Conservation (phyloP, 2,113 vertebrate species). For the Zosterops hypoxanthus region DNA sequence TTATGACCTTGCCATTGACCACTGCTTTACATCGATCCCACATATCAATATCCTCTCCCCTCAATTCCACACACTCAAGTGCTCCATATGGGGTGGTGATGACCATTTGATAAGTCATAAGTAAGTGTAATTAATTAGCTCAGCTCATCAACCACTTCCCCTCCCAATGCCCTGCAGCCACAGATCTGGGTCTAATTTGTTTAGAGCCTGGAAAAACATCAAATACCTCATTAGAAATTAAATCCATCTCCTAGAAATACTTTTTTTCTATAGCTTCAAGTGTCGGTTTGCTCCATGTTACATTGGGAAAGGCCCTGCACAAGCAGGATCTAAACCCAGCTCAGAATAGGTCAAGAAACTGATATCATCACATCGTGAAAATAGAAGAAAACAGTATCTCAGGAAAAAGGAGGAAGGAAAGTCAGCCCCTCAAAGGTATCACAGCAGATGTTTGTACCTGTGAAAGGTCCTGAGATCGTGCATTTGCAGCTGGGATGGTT, state of each 20-base stretch:
- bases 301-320: not conserved
- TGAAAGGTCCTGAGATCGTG: not conserved
- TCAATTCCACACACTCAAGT: not conserved
- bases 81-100: not conserved
- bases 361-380: accelerated
- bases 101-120: not conserved
- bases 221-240: not conserved
- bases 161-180: not conserved
- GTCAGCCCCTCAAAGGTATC: not conserved
- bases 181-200: not conserved
- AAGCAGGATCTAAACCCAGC: not conserved
- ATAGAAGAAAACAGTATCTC: not conserved
- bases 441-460: not conserved
- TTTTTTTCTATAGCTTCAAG: not conserved
- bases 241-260: not conserved
- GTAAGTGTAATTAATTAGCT: not conserved
- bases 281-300: accelerated
- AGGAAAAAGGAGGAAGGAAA: accelerated
- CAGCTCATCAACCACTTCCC: not conserved
- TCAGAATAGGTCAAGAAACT: accelerated
- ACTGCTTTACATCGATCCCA: not conserved
- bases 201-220: not conserved
- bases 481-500: not conserved
- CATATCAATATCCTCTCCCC: not conserved
- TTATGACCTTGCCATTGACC: not conserved